Evolutionary conservation across 2,888 invertebrate genomes (phyloP), one percentile per base, ranked within the genome.

Genomic region (Rosalia funebris): DNA sequence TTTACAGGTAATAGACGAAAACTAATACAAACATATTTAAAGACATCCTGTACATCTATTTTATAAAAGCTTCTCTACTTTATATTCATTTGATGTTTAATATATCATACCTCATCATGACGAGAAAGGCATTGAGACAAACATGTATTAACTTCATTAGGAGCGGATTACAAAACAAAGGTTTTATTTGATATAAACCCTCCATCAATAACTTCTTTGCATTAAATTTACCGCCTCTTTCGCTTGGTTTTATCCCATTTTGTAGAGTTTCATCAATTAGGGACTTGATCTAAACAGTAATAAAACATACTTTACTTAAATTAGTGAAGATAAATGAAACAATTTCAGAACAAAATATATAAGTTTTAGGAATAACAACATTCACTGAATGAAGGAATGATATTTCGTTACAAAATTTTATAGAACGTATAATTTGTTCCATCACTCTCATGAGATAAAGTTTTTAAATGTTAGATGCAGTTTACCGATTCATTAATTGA

Each of bases 171-270:
- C 50, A 39, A 15, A 50, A 50, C 7, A 50, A n/a, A 3, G 50
- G 50, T 14, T 50, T 50, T 50, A 50, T 25, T 50, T 50, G 37
- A 36, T 41, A 16, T 41, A 50, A 15, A 15, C 20, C 39, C 25
- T 39, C 50, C n/a, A 50, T 9, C 5, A 50, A 3, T 31, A 14
- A 36, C 15, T 16, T 39, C 25, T 31, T 50, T 14, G 7, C 15
- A 9, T 48, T 32, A 12, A 17, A 7, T 9, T 37, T 48, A 19
- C 12, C 1, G 34, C 4, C 3, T 11, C 4, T 9, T 1, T 41
- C 36, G 12, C 1, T 16, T 1, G 2, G 1, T 15, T n/a, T 25
- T 25, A 31, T 9, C 15, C 14, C 2, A 12, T 31, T 50, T 25
- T 10, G 1, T 16, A 34, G 17, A 12, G 14, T 50, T 15, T 50